Percentiles rank a stretch among this genome's conserved stretches.
Conservation (phyloP, 2,113 vertebrate species). For the Pseudorectes ferrugineus region DNA sequence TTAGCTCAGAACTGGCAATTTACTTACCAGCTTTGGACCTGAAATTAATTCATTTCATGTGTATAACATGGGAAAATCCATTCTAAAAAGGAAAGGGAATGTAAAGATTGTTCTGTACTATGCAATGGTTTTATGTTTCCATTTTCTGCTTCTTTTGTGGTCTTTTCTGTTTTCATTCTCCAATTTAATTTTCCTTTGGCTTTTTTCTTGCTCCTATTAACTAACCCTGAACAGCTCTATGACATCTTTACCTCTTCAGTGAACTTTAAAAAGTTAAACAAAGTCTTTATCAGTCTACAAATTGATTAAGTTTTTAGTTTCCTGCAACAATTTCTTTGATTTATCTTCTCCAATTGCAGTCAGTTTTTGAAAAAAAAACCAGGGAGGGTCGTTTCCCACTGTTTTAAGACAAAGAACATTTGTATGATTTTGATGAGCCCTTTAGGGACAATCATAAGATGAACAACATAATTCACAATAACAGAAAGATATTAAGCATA, state of each 20-base stretch:
- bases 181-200: neutral
- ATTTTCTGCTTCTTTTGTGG: neutral
- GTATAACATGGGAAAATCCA: neutral
- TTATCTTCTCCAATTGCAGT: neutral
- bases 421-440: neutral
- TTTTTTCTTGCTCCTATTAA: neutral
- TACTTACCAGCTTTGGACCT: neutral
- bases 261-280: neutral
- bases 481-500: neutral
- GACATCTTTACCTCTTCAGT: neutral
- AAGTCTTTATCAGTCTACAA: neutral
- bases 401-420: neutral
- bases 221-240: neutral
- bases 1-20: neutral
- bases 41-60: neutral
- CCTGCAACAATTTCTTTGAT: neutral
- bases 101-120: neutral
- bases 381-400: fast-evolving
- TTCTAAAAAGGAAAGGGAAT: neutral
- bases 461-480: neutral
- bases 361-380: neutral
- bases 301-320: neutral
- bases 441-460: neutral
- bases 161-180: neutral
- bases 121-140: neutral